Percentiles rank a stretch among this genome's conserved stretches.
These are phyloP conservation scores for Tetragonisca angustula DNA, from an alignment of 2,888 invertebrate genomes.

Conservation along the genomic window DNA sequence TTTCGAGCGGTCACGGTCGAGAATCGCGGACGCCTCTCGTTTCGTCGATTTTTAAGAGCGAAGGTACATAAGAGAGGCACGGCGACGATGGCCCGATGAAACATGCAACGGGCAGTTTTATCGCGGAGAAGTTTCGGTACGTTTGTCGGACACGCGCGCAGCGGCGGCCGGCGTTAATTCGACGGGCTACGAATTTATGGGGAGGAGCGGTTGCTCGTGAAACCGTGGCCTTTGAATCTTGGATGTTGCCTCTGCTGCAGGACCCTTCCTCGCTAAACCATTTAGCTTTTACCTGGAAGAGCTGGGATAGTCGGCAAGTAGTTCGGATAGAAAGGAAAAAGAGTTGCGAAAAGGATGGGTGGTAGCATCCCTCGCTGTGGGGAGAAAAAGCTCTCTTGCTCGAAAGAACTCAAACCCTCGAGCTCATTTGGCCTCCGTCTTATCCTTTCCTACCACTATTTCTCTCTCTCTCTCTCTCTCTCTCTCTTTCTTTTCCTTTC, in stretches of 20 bases:
- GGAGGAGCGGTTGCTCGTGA: constrained; percentile 21
- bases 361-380: constrained; percentile 30
- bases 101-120: constrained; percentile 28
- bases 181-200: constrained; percentile 31
- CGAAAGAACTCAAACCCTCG: constrained; percentile 56
- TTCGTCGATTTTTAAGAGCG: background rate
- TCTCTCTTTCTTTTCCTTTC: background rate
- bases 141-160: constrained; percentile 4
- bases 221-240: constrained; percentile 49
- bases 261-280: constrained; percentile 63
- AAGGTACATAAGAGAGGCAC: background rate
- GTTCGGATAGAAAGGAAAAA: constrained; percentile 14
- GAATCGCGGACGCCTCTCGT: background rate
- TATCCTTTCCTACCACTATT: constrained; percentile 11
- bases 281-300: constrained; percentile 65
- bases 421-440: constrained; percentile 62
- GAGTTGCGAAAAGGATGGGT: constrained; percentile 25
- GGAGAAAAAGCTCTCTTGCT: constrained; percentile 44
- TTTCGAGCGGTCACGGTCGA: background rate
- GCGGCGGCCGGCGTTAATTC: constrained; percentile 23
- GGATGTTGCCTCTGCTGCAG: constrained; percentile 23
- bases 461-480: background rate
- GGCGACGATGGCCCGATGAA: background rate
- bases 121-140: constrained; percentile 11
- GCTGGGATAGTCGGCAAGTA: constrained; percentile 28